Base-by-base conservation (phyloP, 1,140 invertebrate genomes). In the Philotrypesis tridentata region DNA sequence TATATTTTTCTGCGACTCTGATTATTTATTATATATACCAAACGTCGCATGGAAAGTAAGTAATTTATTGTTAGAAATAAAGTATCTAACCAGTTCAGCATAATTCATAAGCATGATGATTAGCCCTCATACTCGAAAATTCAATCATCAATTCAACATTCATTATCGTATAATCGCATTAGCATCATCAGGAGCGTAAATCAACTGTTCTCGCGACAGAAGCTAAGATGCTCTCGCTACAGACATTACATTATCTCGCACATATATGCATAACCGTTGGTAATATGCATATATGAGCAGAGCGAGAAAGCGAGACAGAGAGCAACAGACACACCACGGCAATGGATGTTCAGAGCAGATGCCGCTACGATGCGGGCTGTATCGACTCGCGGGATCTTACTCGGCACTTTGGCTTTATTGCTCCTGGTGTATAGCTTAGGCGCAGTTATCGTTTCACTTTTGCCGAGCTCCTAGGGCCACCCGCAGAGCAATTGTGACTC, bases 291-390 rank as follows among this genome's bases (percentile, higher is more conserved):
- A 55, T 40, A 63, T 29, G 23, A 14, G 55, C 6, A 23, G 23
- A 63, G 61, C 7, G 27, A 17, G 3, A 12, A 12, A 4, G 74
- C 3, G 74, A 14, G n/a, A 33, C 25, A 27, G 73, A 55, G 48
- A 25, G 23, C 63, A 29, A 27, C n/a, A 40, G 60, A 21, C 17
- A n/a, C 11, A n/a, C 23, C 29, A 25, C 21, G 27, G 65, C 25
- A 21, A 33, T 27, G 25, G 37, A 48, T n/a, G 9, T 48, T 8
- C 37, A 68, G 6, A 55, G 67, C 86, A 87, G 86, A 87, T 87
- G 86, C 84, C 67, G 80, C 61, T 80, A 86, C 55, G 82, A 86
- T 87, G 85, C 85, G 87, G 87, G 87, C 75, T 55, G 27, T 86
- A 87, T 87, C 86, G 31, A 23, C 37, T 71, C 48, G 71, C 74